Evolutionary conservation across 2,797 vertebrate species (phyloP), one percentile per base, ranked within the genome.

Genomic region (Nannoperca obscura): DNA sequence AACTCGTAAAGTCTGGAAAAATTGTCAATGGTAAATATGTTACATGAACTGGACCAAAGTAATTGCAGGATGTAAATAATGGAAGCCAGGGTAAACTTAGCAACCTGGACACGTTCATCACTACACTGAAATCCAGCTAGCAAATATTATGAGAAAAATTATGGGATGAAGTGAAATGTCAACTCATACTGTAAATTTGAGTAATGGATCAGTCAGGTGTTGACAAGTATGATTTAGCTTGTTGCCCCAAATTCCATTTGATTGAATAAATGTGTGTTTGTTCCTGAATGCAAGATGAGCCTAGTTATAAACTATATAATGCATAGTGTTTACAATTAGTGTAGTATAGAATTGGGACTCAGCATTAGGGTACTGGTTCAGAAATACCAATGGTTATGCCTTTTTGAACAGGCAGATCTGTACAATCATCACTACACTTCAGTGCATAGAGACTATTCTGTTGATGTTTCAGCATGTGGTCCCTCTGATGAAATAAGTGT

Each of bases 21-120:
- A 60, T 65, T 34, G 38, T 11, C 27, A 22, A 2, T 71, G 57
- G 38, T 80, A 52, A 74, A 83, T 52, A 19, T 52, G 58, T 69
- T 53, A 65, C 11, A 69, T 78, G 52, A 86, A 81, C 66, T 30
- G n/a, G 57, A 53, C 52, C 71, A 36, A 58, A 42, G 32, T 47
- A 44, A 47, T 15, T 24, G 13, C 46, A 27, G 57, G 27, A 49
- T 53, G 66, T 75, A 46, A 67, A 63, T 24, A n/a, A 64, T 13
- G 9, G 30, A 7, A 27, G 27, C 13, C 13, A 14, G n/a, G 10
- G 34, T 68, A 15, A 76, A 1, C 5, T 15, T 2, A 40, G 5
- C 7, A 1, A 36, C 30, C 27, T 14, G 34, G 4, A 52, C 42
- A 9, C 7, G 11, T 52, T 30, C 38, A 40, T 40, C n/a, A 1